Evolutionary conservation across 2,888 invertebrate genomes (phyloP), one percentile per base, ranked within the genome.

Genomic region (Eupithecia insigniata): DNA sequence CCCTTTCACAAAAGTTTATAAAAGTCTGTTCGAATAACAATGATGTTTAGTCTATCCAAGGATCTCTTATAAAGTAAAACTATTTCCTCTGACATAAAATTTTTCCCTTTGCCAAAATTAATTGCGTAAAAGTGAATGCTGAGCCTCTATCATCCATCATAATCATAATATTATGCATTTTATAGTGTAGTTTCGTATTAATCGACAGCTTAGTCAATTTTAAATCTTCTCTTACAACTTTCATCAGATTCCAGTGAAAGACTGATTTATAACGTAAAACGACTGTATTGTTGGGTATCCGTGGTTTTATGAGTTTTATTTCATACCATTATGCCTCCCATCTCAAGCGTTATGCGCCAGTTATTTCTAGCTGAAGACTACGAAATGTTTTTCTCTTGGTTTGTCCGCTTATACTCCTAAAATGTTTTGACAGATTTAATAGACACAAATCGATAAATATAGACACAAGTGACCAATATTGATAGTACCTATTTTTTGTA

Each of bases 191-290:
- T 76, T 76, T 55, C 64, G 75, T 67, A 74, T 77, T 68, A 75
- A 76, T 79, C 73, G 73, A 62, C 69, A 46, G 58, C 71, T 75
- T 73, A 69, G 71, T 69, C 36, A 65, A 73, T 74, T 72, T 73
- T 66, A 71, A 68, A 62, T 71, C 71, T 67, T 70, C 65, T 74
- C 69, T 60, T 76, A 74, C 62, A 77, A 76, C 79, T 79, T 79
- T 79, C 79, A 71, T 78, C 62, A 72, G 62, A 78, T 72, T 72
- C 72, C 36, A 73, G 74, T 67, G 78, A 78, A 77, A 78, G 74
- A 75, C 65, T 70, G 66, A 73, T 72, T 76, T 67, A 74, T 76
- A 75, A 75, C 78, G 28, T 70, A 68, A 60, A 66, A 70, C 51
- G 66, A 43, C 18, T 61, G 30, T 66, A 55, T 60, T 58, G 55